A percentile compares a stretch with the other conserved stretches of the same genome.
Evolutionary conservation across 1,140 invertebrate species (phyloP).

Genomic region (Lordiphosa clarofinis): DNA sequence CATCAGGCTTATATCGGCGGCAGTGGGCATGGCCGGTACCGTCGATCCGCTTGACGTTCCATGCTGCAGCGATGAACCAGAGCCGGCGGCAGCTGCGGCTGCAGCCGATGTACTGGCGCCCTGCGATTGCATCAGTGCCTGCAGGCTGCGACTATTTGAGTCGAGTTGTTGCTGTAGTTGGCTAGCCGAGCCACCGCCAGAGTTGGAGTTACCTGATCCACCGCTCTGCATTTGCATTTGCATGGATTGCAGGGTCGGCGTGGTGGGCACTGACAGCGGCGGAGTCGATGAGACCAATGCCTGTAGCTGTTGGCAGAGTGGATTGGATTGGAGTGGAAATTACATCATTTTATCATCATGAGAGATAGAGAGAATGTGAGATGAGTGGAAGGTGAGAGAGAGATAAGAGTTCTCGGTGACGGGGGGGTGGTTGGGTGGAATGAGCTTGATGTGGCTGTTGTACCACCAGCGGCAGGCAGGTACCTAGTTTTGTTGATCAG

Average conservation of each 20-base stretch:
- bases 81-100: slow-evolving; percentile 60
- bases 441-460: not conserved
- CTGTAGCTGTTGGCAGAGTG: slow-evolving; percentile 67
- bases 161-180: slow-evolving; percentile 57
- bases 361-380: slow-evolving; percentile 12
- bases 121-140: slow-evolving; percentile 62
- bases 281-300: slow-evolving; percentile 78
- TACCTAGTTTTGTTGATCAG: slow-evolving; percentile 68
- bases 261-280: slow-evolving; percentile 72
- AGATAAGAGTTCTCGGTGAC: slow-evolving; percentile 10
- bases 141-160: slow-evolving; percentile 61
- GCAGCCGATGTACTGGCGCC: slow-evolving; percentile 63
- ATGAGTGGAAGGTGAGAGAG: not conserved
- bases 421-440: not conserved
- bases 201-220: slow-evolving; percentile 20
- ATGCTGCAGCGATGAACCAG: slow-evolving; percentile 25
- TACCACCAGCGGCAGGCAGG: slow-evolving; percentile 7
- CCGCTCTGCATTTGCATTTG: slow-evolving; percentile 77
- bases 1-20: slow-evolving; percentile 78
- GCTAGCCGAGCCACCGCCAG: slow-evolving; percentile 24
- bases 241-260: slow-evolving; percentile 73
- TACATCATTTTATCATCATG: slow-evolving; percentile 30
- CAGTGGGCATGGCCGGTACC: slow-evolving; percentile 72
- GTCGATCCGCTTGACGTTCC: slow-evolving; percentile 25
- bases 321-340: slow-evolving; percentile 34